A percentile compares a stretch with the other conserved stretches of the same genome.
These are phyloP conservation scores for Lycophotia porphyrea DNA, from an alignment of 2,888 invertebrate genomes.

Conservation along the genomic window DNA sequence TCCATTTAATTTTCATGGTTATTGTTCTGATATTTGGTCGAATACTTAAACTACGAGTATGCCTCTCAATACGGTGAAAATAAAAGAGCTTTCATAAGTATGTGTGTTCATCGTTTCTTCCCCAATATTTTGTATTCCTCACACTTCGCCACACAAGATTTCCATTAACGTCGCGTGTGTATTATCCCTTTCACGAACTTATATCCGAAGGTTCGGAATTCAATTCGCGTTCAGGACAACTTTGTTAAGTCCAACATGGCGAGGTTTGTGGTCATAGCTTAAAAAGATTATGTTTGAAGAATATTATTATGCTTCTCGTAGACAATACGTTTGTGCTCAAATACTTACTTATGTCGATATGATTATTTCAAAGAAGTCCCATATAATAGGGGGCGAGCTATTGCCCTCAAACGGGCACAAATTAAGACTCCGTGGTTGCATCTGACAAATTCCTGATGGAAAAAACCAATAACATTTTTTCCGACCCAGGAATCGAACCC, in stretches of 20 bases:
- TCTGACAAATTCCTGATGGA: no score
- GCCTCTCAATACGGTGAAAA: conserved; percentile 19
- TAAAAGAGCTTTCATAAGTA: conserved; percentile 36
- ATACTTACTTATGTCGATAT: background rate
- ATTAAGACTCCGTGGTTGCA: no score
- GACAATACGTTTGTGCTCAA: background rate
- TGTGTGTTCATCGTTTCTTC: conserved; percentile 14
- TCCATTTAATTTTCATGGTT: background rate
- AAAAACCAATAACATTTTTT: no score
- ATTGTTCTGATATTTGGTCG: background rate
- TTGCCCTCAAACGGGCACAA: no score
- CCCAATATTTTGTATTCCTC: conserved; percentile 47
- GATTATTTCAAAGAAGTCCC: no score
- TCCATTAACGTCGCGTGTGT: conserved; percentile 54
- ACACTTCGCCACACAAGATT: conserved; percentile 46
- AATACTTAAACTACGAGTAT: background rate
- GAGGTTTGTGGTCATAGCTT: conserved; percentile 13
- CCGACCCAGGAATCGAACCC: no score
- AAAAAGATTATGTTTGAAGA: background rate
- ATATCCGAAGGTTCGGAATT: conserved; percentile 45
- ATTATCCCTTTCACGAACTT: conserved; percentile 56
- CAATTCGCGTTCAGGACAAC: conserved; percentile 47
- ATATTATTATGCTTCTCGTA: background rate
- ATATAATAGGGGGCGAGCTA: no score
- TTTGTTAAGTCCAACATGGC: conserved; percentile 26